Conservation (phyloP, 2,113 vertebrate genomes). For the Mustela lutreola region DNA sequence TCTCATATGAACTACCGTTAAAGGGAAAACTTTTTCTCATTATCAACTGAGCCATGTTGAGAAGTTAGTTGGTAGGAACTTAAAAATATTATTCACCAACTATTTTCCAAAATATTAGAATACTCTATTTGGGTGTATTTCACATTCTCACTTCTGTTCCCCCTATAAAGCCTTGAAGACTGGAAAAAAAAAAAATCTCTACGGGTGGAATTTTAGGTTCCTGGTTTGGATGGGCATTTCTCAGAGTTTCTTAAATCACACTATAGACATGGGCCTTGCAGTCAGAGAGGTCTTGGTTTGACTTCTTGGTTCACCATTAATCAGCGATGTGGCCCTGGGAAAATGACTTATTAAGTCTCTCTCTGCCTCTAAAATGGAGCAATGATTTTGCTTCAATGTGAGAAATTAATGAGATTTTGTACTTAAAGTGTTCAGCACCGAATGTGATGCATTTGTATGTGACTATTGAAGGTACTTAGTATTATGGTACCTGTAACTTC, state of each 20-base stretch:
- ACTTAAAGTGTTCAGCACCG: neutral
- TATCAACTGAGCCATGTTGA: neutral
- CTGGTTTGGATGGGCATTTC: neutral
- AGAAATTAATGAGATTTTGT: constrained; percentile 33
- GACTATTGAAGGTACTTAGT: no score
- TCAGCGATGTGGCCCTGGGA: neutral
- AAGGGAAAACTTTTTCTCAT: neutral
- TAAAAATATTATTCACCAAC: neutral
- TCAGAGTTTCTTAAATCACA: neutral
- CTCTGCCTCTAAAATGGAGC: neutral
- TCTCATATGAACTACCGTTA: neutral
- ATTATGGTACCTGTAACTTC: neutral
- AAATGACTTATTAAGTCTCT: neutral
- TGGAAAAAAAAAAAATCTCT: neutral
- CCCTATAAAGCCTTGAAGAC: neutral
- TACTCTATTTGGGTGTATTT: neutral
- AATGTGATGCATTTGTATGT: neutral
- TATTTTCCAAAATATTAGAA: neutral
- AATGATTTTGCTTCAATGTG: neutral
- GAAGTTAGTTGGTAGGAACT: neutral
- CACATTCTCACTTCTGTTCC: neutral
- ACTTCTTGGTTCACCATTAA: neutral
- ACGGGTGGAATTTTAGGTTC: neutral
- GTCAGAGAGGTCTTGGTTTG: neutral
- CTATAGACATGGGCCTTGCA: neutral